phyloP scores from a whole-genome alignment of 2,113 vertebrate genomes.

The Scomber japonicus region DNA sequence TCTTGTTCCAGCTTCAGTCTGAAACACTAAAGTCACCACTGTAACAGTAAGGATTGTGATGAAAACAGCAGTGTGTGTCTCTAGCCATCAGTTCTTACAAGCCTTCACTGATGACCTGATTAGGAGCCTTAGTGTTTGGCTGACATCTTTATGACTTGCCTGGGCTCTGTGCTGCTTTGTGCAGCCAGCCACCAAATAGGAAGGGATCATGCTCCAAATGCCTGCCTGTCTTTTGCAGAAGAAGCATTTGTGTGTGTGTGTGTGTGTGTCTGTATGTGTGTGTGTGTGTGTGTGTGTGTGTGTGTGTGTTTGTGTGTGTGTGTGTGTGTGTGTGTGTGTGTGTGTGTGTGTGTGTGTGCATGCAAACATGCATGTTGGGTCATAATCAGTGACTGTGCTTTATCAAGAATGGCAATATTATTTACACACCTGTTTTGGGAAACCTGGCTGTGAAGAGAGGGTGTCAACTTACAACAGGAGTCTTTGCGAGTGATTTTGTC shows the following conservation, averaged over 20 bases:
- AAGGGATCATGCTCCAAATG: slow-evolving; percentile 38
- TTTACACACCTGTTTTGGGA: not conserved
- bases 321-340: not conserved
- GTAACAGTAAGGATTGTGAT: slow-evolving; percentile 32
- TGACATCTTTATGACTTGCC: slow-evolving; percentile 71
- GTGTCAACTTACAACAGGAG: not conserved
- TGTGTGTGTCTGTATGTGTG: slow-evolving; percentile 10
- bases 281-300: slow-evolving; percentile 3
- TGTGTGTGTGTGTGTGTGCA: slow-evolving; percentile 17
- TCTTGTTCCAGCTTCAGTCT: slow-evolving; percentile 15
- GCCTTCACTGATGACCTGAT: slow-evolving; percentile 66
- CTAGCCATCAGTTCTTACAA: slow-evolving; percentile 62
- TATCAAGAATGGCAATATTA: not conserved
- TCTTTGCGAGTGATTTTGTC: not conserved
- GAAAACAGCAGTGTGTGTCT: slow-evolving; percentile 56
- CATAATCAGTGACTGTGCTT: not conserved
- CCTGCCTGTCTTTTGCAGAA: slow-evolving; percentile 47
- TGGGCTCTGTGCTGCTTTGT: slow-evolving; percentile 44
- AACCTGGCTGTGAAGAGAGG: no score
- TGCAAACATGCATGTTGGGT: slow-evolving; percentile 19
- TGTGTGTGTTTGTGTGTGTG: slow-evolving; percentile 6
- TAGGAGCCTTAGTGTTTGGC: slow-evolving; percentile 45
- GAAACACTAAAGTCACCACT: slow-evolving; percentile 37
- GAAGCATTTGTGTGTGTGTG: slow-evolving; percentile 7
- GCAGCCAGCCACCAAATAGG: slow-evolving; percentile 52